Evolutionary conservation across 2,113 vertebrate genomes (phyloP).

Genomic region (Falcunculus frontatus): DNA sequence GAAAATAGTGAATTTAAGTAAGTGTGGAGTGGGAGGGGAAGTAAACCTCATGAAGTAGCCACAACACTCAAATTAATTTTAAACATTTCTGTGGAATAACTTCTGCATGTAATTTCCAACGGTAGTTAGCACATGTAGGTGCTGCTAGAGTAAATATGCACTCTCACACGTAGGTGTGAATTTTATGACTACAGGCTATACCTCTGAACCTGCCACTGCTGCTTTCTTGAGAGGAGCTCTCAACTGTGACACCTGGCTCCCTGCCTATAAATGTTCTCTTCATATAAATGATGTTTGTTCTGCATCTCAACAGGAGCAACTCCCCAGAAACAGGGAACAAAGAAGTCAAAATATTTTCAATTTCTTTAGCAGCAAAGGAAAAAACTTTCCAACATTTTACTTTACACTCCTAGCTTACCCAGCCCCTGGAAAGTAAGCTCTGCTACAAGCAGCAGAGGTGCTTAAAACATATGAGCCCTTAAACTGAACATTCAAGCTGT

Average conservation of each 20-base stretch:
- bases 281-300: not conserved
- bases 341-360: not conserved
- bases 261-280: not conserved
- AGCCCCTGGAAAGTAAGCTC: not conserved
- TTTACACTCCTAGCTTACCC: not conserved
- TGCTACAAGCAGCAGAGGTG: not conserved
- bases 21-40: fast-evolving
- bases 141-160: not conserved
- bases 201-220: not conserved
- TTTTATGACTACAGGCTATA: not conserved
- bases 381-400: fast-evolving
- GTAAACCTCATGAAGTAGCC: not conserved
- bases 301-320: not conserved
- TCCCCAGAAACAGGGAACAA: not conserved
- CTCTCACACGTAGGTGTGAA: not conserved
- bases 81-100: not conserved
- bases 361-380: not conserved
- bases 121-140: not conserved
- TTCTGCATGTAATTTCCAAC: not conserved
- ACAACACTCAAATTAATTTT: not conserved
- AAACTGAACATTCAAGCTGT: not conserved
- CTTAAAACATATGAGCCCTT: not conserved
- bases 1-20: not conserved
- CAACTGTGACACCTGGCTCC: not conserved
- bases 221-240: not conserved